A percentile compares a stretch with the other conserved stretches of the same genome.
Conservation (phyloP, 2,888 invertebrate genomes). For the Mechanitis messenoides region DNA sequence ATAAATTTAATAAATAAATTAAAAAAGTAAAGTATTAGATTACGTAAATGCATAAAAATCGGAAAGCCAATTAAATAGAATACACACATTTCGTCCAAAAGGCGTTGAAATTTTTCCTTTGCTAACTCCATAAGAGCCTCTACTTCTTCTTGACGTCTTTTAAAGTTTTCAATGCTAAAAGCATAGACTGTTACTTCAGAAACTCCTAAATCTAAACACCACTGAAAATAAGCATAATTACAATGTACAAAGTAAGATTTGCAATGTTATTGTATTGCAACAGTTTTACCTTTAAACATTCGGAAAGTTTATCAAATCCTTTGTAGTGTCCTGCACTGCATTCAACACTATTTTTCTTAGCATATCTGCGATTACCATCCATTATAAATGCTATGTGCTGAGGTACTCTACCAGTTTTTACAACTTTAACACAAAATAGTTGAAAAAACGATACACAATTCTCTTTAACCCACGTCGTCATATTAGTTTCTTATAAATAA, state of each 20-base stretch:
- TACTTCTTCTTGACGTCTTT: conserved; percentile 92
- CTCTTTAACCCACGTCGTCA: conserved; percentile 84
- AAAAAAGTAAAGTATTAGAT: neutral
- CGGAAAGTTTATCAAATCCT: conserved; percentile 88
- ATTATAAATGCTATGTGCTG: conserved; percentile 97
- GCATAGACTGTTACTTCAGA: conserved; percentile 98
- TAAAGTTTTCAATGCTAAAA: conserved; percentile 99
- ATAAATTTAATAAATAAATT: too few species aligned
- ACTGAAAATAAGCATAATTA: conserved; percentile 63
- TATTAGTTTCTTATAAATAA: conserved; percentile 9
- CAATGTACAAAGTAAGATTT: conserved; percentile 9
- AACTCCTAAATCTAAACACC: conserved; percentile 94
- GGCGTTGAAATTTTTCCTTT: conserved; percentile 86
- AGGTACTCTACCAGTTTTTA: conserved; percentile 90
- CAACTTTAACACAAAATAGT: conserved; percentile 80
- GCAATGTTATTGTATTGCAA: too few species aligned
- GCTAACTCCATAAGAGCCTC: conserved; percentile 91
- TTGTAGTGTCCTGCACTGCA: conserved; percentile 88
- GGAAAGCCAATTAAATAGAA: neutral
- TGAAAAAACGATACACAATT: conserved; percentile 85
- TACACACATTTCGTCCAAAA: conserved; percentile 87
- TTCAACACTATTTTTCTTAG: conserved; percentile 84
- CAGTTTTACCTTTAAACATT: conserved; percentile 82
- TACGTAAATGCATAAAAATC: too few species aligned
- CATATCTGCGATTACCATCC: conserved; percentile 98